phyloP scores from a whole-genome alignment of 2,113 vertebrate genomes.

The Tympanuchus pallidicinctus region DNA sequence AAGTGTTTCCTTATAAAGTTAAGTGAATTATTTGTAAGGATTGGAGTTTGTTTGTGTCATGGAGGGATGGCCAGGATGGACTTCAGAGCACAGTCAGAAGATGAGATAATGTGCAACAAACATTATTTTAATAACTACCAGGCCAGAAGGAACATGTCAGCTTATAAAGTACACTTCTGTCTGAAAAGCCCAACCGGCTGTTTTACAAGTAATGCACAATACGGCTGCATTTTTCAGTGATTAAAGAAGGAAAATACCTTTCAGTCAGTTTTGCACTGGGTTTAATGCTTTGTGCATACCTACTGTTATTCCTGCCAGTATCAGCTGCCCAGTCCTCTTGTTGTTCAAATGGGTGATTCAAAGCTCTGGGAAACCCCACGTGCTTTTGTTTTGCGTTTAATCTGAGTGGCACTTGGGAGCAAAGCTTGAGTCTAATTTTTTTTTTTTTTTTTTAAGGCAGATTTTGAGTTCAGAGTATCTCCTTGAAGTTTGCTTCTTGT shows the following conservation, averaged over 20 bases:
- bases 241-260: constrained; percentile 24
- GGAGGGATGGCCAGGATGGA: constrained; percentile 11
- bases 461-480: constrained; percentile 21
- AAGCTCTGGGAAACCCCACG: neutral
- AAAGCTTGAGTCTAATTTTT: neutral
- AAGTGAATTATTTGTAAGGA: constrained; percentile 30
- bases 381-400: constrained; percentile 42
- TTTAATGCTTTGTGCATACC: neutral
- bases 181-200: neutral
- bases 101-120: constrained; percentile 37
- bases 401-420: constrained; percentile 34
- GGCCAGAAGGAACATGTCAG: neutral
- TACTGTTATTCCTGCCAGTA: neutral
- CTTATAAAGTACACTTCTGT: constrained; percentile 6
- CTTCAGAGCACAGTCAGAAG: constrained; percentile 29
- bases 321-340: neutral
- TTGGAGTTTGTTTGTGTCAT: constrained; percentile 31
- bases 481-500: constrained; percentile 40
- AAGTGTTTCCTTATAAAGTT: constrained; percentile 50
- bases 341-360: neutral
- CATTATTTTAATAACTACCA: neutral
- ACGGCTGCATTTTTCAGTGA: neutral
- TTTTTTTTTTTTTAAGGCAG: neutral
- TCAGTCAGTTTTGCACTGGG: neutral
- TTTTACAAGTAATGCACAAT: neutral